Evolutionary conservation across 2,888 invertebrate genomes (phyloP), one percentile per base, ranked within the genome.

Genomic region (Plebejus argus): DNA sequence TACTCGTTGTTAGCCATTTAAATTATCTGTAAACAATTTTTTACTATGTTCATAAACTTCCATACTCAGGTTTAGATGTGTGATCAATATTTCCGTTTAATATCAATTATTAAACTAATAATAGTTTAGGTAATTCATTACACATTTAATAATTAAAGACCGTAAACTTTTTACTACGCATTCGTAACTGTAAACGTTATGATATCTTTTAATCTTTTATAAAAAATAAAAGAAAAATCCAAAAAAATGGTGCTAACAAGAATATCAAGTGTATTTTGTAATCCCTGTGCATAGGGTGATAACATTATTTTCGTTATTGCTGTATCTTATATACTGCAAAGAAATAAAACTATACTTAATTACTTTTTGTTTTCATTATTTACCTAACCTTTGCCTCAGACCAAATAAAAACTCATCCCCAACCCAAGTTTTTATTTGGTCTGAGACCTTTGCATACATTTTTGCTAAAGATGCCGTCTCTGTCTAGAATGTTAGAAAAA

Each of bases 241-340:
- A 90, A 93, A 91, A 91, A 93, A 91, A 92, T 89, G 92, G 92
- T 93, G 93, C 94, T 94, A 93, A 93, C 92, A 91, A 89, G 85
- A 88, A 85, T 87, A 90, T 90, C 91, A 53, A 91, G 88, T 92
- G 89, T 91, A 90, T 86, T 88, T 88, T 85, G 78, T 82, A 85
- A 86, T 85, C 86, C 86, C 87, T 86, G 87, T 87, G 87, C 87
- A 85, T 88, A 88, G 89, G 91, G 90, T 88, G 88, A 88, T 90
- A 87, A 86, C 85, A 85, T 86, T 88, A 84, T 89, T 89, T 87
- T 89, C 85, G 89, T 89, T 89, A 87, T 88, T 79, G 88, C 86
- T 91, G 86, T 92, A 89, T 89, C 88, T 91, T 86, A 91, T 86
- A 91, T 92, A 89, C 88, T 90, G 90, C 88, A 90, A 91, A 90